These are phyloP conservation scores for Agrotis clavis DNA, from an alignment of 2,888 invertebrate species.

Conservation along the genomic window DNA sequence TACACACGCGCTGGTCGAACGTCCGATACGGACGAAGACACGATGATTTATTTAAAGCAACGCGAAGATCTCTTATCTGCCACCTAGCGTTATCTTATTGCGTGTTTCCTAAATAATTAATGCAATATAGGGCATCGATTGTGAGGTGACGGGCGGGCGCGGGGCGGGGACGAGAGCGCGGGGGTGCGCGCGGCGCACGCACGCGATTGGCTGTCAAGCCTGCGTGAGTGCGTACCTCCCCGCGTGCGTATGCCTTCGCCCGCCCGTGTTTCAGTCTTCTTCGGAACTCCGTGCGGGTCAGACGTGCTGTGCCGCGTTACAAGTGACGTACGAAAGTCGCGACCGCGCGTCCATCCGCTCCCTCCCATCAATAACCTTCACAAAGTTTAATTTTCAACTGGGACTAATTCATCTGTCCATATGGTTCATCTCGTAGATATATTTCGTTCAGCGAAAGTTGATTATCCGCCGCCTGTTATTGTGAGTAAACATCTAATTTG, in stretches of 20 bases:
- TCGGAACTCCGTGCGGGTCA: conserved; percentile 79
- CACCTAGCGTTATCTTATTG: conserved; percentile 91
- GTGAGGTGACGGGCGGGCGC: conserved; percentile 89
- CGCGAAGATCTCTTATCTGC: conserved; percentile 88
- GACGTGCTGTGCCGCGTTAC: conserved; percentile 76
- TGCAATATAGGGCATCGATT: conserved; percentile 92
- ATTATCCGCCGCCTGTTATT: conserved; percentile 94
- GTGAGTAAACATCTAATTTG: conserved; percentile 91
- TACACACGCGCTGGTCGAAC: conserved; percentile 67
- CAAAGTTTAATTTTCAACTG: conserved; percentile 82
- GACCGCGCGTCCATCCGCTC: conserved; percentile 76
- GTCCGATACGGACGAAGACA: conserved; percentile 70
- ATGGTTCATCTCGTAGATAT: conserved; percentile 96
- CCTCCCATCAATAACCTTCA: conserved; percentile 73
- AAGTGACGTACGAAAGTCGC: conserved; percentile 80
- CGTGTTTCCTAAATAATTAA: conserved; percentile 92
- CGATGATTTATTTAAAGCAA: conserved; percentile 88
- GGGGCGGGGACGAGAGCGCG: conserved; percentile 83
- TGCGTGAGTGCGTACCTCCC: conserved; percentile 91
- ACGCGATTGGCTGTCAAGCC: conserved; percentile 89
- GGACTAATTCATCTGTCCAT: conserved; percentile 92
- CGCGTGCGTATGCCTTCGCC: conserved; percentile 87
- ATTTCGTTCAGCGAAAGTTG: conserved; percentile 95
- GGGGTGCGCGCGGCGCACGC: conserved; percentile 91
- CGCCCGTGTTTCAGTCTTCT: conserved; percentile 84